Percentiles rank a stretch among this genome's conserved stretches.
These are phyloP conservation scores for Amazona guildingii DNA, from an alignment of 2,113 vertebrate genomes.

Conservation along the genomic window DNA sequence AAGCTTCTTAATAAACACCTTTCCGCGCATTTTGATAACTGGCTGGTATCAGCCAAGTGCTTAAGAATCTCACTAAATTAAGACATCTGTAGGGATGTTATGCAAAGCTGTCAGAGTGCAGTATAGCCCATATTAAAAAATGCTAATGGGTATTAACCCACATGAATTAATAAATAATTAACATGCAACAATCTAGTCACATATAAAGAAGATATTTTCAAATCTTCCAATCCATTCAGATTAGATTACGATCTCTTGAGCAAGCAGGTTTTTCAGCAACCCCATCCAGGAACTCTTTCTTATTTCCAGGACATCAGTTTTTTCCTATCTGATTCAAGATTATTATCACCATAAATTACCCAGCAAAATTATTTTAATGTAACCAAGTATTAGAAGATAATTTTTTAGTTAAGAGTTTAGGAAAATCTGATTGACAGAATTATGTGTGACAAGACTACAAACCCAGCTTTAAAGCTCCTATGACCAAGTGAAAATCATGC, in stretches of 20 bases:
- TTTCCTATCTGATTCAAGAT: slow-evolving; percentile 11
- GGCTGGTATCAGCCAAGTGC: not conserved
- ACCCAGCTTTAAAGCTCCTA: not conserved
- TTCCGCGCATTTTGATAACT: not conserved
- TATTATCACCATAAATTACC: slow-evolving; percentile 8
- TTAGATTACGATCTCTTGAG: slow-evolving; percentile 38
- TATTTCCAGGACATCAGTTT: not conserved
- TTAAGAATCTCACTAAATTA: not conserved
- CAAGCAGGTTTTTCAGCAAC: slow-evolving; percentile 24
- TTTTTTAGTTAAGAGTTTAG: not conserved
- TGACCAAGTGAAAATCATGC: not conserved
- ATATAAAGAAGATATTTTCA: not conserved
- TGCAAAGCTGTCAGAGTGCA: not conserved
- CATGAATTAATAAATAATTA: slow-evolving; percentile 13
- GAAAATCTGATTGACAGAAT: not conserved
- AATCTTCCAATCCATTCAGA: not conserved
- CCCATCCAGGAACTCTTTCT: not conserved
- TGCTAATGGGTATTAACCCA: not conserved
- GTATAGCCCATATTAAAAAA: not conserved
- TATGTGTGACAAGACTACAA: not conserved
- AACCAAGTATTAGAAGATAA: not conserved
- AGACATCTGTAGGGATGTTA: not conserved
- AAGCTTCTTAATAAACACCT: not conserved
- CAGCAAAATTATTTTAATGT: slow-evolving; percentile 7
- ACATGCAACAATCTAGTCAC: not conserved